Evolutionary conservation across 2,888 invertebrate genomes (phyloP).

Genomic region (Nymphalis urticae): DNA sequence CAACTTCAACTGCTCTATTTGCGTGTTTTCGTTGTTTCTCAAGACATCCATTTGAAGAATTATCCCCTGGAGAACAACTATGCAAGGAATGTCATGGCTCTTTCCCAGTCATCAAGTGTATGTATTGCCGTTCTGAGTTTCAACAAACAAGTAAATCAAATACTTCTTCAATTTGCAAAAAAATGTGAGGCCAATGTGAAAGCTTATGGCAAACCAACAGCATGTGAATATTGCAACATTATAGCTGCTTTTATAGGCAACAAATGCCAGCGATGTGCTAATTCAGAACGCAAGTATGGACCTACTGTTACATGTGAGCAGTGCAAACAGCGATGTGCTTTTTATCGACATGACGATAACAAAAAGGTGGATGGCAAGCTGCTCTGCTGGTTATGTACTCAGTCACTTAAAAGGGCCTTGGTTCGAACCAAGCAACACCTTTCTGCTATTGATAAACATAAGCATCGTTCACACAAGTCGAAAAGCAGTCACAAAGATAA

Average conservation of each 20-base stretch:
- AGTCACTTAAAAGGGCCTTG: conserved; percentile 94
- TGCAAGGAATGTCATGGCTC: conserved; percentile 98
- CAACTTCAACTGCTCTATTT: conserved; percentile 85
- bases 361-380: conserved; percentile 97
- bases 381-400: conserved; percentile 96
- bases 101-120: conserved; percentile 97
- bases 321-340: conserved; percentile 98
- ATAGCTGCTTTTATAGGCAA: conserved; percentile 92
- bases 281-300: conserved; percentile 97
- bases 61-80: conserved; percentile 96
- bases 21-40: conserved; percentile 98
- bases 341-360: conserved; percentile 94
- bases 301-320: conserved; percentile 97
- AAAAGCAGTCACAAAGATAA: conserved; percentile 85
- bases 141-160: conserved; percentile 95
- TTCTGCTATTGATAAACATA: conserved; percentile 82
- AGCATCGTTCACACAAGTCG: conserved; percentile 80
- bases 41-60: conserved; percentile 97
- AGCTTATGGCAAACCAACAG: conserved; percentile 95
- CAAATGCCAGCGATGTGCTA: conserved; percentile 87
- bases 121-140: conserved; percentile 97
- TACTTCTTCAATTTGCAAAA: conserved; percentile 93
- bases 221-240: conserved; percentile 95
- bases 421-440: conserved; percentile 94
- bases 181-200: conserved; percentile 97